These are phyloP conservation scores for Lepus townsendii DNA, from an alignment of 2,797 vertebrate genomes.

Conservation along the genomic window DNA sequence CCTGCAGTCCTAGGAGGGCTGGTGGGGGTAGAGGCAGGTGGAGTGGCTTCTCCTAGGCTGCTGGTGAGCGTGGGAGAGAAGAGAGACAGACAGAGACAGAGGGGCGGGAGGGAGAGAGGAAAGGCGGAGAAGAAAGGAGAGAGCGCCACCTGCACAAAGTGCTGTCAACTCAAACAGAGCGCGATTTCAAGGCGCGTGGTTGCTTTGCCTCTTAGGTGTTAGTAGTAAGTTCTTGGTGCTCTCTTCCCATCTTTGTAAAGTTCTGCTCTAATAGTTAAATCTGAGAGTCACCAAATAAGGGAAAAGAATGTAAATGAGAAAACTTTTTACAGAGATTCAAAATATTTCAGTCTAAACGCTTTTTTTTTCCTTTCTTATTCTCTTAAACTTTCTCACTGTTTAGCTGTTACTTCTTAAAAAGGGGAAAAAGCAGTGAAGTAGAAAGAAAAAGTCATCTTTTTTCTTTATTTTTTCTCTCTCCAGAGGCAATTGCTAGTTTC, in stretches of 20 bases:
- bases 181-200: background rate
- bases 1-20: background rate
- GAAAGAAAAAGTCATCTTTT: constrained; percentile 35
- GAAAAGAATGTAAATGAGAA: constrained; percentile 40
- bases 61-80: background rate
- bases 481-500: constrained; percentile 66
- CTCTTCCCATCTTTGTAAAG: background rate
- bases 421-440: constrained; percentile 27
- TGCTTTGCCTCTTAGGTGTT: background rate
- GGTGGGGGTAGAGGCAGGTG: background rate
- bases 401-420: constrained; percentile 66
- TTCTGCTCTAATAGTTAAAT: constrained; percentile 57
- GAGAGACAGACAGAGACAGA: fast-evolving
- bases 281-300: constrained; percentile 53
- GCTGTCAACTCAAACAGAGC: background rate
- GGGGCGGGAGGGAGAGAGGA: no score
- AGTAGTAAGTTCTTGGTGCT: background rate
- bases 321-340: background rate
- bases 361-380: constrained; percentile 26
- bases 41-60: background rate
- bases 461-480: constrained; percentile 62
- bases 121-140: background rate
- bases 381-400: constrained; percentile 3
- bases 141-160: background rate
- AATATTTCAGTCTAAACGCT: constrained; percentile 35